phyloP scores from a whole-genome alignment of 2,888 invertebrate species.

The Rhagonycha lutea region DNA sequence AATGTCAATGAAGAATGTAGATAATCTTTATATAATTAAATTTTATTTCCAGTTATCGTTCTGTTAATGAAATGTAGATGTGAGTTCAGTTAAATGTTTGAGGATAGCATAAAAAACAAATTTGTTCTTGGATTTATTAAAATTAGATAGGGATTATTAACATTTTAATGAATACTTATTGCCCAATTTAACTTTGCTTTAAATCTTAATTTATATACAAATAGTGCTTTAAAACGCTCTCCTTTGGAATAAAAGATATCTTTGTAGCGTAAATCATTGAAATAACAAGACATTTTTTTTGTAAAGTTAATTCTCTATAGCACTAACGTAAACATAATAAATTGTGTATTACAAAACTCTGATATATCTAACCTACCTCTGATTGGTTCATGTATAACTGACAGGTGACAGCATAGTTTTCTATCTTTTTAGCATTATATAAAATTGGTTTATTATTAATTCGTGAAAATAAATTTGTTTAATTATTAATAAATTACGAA shows the following conservation, averaged over 20 bases:
- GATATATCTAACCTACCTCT: too few species aligned
- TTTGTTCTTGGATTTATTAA: not conserved
- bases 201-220: not conserved
- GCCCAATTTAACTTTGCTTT: not conserved
- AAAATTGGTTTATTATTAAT: too few species aligned
- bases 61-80: not conserved
- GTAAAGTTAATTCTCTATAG: not conserved
- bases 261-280: not conserved
- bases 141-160: not conserved
- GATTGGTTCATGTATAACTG: too few species aligned
- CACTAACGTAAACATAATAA: too few species aligned
- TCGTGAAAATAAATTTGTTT: too few species aligned
- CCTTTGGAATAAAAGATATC: not conserved
- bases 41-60: not conserved
- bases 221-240: not conserved
- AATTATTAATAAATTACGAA: too few species aligned
- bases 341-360: too few species aligned
- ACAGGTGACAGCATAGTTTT: too few species aligned
- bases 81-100: not conserved
- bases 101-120: not conserved
- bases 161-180: not conserved
- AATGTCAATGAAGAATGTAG: not conserved
- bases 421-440: too few species aligned
- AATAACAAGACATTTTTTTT: not conserved
- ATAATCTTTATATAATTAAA: not conserved